Base-by-base conservation (phyloP, 1,140 invertebrate species). In the Pachypeltis micranthus region DNA sequence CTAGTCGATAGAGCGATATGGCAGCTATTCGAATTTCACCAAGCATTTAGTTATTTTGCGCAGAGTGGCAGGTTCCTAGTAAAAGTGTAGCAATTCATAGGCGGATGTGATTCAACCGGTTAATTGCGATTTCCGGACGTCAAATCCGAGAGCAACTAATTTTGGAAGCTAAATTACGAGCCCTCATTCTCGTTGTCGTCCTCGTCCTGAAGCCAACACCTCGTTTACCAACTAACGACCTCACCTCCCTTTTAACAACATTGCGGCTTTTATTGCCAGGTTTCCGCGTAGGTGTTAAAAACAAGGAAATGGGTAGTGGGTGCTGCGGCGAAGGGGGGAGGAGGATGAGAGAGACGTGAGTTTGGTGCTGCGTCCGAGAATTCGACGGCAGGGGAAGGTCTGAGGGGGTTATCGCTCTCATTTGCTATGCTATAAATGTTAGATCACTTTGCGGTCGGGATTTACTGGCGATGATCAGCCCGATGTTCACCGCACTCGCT, bases 341-440 rank as follows among this genome's bases (percentile, higher is more conserved):
- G n/a, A n/a, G n/a, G n/a, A n/a, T n/a, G n/a, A n/a, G n/a, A n/a
- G n/a, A n/a, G n/a, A n/a, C n/a, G n/a, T n/a, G n/a, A n/a, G n/a
- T n/a, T n/a, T n/a, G n/a, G n/a, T n/a, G n/a, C n/a, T 47, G 24
- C n/a, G n/a, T 23, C 44, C n/a, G n/a, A 19, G n/a, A 47, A 47
- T 23, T 47, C 44, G n/a, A 23, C 44, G 24, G n/a, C 44, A 47
- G 24, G 24, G 44, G n/a, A 19, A 47, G 44, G 44, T 19, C n/a
- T 23, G 44, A 47, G 24, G 44, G 44, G n/a, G 44, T 19, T 56
- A 56, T 56, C 2, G 54, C 54, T 44, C 24, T 19, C 59, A 61
- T 61, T 44, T 26, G 21, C 10, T 61, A 61, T 61, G 59, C 59
- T 61, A 61, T 61, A 61, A 61, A 61, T 61, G 59, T 61, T 61